phyloP scores from a whole-genome alignment of 2,888 invertebrate species.

The Drosophila paranaensis region DNA sequence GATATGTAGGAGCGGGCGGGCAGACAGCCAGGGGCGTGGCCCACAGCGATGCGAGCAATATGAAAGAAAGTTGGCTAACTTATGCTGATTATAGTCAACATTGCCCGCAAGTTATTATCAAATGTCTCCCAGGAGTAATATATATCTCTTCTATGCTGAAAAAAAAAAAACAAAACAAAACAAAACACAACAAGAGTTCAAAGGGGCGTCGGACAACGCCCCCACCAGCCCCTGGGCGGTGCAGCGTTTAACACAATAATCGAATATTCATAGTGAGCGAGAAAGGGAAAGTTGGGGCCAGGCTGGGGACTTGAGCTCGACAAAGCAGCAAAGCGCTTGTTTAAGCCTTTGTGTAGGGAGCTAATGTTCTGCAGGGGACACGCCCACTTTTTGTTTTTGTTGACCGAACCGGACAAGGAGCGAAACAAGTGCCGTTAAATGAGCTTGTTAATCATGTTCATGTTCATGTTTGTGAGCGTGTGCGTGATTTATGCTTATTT shows the following conservation, averaged over 20 bases:
- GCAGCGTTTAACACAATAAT: conserved; percentile 70
- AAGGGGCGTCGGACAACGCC: neutral
- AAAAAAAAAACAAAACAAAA: neutral
- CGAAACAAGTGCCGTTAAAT: conserved; percentile 70
- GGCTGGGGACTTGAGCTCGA: conserved; percentile 7
- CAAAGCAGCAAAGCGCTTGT: conserved; percentile 11
- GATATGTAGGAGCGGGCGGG: conserved; percentile 31
- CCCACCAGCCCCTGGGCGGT: conserved; percentile 37
- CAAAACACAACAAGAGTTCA: conserved; percentile 12
- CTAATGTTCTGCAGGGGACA: conserved; percentile 39
- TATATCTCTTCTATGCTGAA: conserved; percentile 56
- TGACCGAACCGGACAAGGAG: conserved; percentile 33
- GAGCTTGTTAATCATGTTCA: conserved; percentile 78
- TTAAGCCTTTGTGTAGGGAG: conserved; percentile 57
- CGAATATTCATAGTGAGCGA: conserved; percentile 57
- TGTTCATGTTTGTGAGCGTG: conserved; percentile 65
- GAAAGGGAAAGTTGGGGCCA: neutral
- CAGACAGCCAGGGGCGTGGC: conserved; percentile 12
- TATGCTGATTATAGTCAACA: conserved; percentile 77
- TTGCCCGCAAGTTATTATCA: conserved; percentile 76
- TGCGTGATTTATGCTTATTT: conserved; percentile 78
- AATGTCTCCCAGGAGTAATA: conserved; percentile 75
- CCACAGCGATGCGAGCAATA: conserved; percentile 41
- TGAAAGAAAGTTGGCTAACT: conserved; percentile 67
- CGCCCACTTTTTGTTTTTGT: conserved; percentile 50